phyloP scores from a whole-genome alignment of 2,888 invertebrate genomes.

The Galerucella pusilla region DNA sequence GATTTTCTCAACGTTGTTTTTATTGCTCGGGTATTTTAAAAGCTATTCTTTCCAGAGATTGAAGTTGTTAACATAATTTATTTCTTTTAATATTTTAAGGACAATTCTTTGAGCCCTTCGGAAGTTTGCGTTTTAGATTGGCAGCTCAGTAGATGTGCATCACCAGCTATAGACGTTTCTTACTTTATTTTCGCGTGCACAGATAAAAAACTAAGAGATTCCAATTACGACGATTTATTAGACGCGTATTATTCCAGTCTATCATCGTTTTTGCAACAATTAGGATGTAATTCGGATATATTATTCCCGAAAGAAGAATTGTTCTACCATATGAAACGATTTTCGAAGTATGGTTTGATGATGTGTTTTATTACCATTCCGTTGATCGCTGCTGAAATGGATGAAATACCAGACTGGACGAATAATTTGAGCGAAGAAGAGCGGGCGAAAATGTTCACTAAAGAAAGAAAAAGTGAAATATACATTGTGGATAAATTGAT shows the following conservation, averaged over 20 bases:
- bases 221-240: conserved; percentile 28
- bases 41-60: too few species aligned
- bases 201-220: conserved; percentile 33
- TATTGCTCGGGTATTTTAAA: too few species aligned
- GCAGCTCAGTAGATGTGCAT: conserved; percentile 35
- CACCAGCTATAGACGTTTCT: conserved; percentile 34
- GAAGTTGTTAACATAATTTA: too few species aligned
- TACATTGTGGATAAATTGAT: conserved; percentile 22
- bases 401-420: conserved; percentile 38
- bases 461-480: conserved; percentile 27
- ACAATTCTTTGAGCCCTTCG: conserved; percentile 24
- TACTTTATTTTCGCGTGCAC: conserved; percentile 37
- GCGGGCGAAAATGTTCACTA: conserved; percentile 29
- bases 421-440: conserved; percentile 24
- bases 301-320: conserved; percentile 22
- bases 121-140: conserved; percentile 35
- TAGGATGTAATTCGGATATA: conserved; percentile 8
- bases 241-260: conserved; percentile 29
- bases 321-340: conserved; percentile 25
- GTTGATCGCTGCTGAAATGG: conserved; percentile 23
- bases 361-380: conserved; percentile 36
- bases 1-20: too few species aligned
- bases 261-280: conserved; percentile 7
- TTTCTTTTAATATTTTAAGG: conserved; percentile 15
- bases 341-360: conserved; percentile 36